These are phyloP conservation scores for Vesta saturnalis DNA, from an alignment of 2,888 invertebrate genomes.

Conservation along the genomic window DNA sequence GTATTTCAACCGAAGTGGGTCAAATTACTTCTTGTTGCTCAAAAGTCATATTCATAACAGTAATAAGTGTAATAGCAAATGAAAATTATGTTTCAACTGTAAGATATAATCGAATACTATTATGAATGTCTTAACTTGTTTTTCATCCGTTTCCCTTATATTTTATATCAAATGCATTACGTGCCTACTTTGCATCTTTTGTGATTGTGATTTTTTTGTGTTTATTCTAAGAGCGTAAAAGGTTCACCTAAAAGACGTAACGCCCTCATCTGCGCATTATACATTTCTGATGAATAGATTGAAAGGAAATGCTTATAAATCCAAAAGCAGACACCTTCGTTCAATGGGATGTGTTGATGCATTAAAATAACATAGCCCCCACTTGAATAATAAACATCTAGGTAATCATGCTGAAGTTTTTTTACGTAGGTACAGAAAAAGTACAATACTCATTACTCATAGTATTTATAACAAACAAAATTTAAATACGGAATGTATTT, in stretches of 20 bases:
- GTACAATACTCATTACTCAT: no score
- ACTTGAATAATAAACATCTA: slow-evolving; percentile 43
- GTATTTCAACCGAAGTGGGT: no score
- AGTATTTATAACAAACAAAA: no score
- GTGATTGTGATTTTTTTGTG: slow-evolving; percentile 45
- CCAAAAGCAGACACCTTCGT: slow-evolving; percentile 42
- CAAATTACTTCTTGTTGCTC: no score
- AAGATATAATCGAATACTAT: slow-evolving; percentile 18
- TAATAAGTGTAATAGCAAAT: no score
- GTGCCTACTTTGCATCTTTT: slow-evolving; percentile 48
- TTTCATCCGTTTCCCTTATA: slow-evolving; percentile 29
- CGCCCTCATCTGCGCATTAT: slow-evolving; percentile 45
- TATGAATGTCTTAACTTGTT: slow-evolving; percentile 29
- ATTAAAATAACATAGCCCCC: slow-evolving; percentile 43
- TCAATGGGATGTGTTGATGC: slow-evolving; percentile 45
- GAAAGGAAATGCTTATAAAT: slow-evolving; percentile 46
- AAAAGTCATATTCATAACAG: no score
- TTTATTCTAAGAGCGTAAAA: slow-evolving; percentile 45
- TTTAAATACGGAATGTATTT: no score
- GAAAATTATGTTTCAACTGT: no score
- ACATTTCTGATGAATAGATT: slow-evolving; percentile 47
- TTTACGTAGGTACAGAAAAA: no score
- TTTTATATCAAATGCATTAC: slow-evolving; percentile 41
- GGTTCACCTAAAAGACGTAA: slow-evolving; percentile 40
- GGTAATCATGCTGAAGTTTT: no score